Conservation (phyloP, 2,888 invertebrate species). For the Protodeltote pygarga region DNA sequence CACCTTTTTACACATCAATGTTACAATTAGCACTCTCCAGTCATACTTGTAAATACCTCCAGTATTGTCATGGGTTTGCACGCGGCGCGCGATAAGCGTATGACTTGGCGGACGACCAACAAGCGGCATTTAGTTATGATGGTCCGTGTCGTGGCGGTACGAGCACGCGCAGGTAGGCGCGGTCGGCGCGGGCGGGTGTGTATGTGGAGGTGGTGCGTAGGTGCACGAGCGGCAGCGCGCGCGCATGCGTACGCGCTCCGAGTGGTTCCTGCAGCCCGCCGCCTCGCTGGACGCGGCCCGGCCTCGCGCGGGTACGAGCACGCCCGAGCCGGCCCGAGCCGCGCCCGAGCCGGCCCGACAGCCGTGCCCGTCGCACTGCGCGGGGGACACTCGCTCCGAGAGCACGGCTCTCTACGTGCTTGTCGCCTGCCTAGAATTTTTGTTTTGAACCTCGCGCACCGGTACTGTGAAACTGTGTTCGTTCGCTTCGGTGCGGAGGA, state of each 20-base stretch:
- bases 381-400: conserved; percentile 65
- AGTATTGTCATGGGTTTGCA: too few relatives aligned
- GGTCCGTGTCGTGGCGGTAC: too few relatives aligned
- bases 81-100: too few relatives aligned
- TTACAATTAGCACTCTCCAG: too few relatives aligned
- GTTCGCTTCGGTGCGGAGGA: conserved; percentile 79
- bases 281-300: conserved; percentile 83
- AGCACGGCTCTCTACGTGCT: conserved; percentile 84
- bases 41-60: too few relatives aligned
- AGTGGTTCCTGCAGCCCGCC: conserved; percentile 96
- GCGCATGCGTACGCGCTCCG: conserved; percentile 98
- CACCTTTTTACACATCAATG: too few relatives aligned
- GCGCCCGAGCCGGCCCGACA: conserved; percentile 37
- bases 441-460: conserved; percentile 81
- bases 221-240: conserved; percentile 98
- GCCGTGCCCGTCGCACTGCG: conserved; percentile 50
- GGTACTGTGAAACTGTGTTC: conserved; percentile 80
- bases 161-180: conserved; percentile 29
- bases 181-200: conserved; percentile 36
- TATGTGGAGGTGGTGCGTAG: conserved; percentile 79
- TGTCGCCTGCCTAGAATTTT: conserved; percentile 86
- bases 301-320: conserved; percentile 78
- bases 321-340: conserved; percentile 41
- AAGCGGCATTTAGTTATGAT: too few relatives aligned
- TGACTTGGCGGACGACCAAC: too few relatives aligned